Percentiles rank a stretch among this genome's conserved stretches.
These are phyloP conservation scores for Drosophila leontia DNA, from an alignment of 1,140 invertebrate species.

Conservation along the genomic window DNA sequence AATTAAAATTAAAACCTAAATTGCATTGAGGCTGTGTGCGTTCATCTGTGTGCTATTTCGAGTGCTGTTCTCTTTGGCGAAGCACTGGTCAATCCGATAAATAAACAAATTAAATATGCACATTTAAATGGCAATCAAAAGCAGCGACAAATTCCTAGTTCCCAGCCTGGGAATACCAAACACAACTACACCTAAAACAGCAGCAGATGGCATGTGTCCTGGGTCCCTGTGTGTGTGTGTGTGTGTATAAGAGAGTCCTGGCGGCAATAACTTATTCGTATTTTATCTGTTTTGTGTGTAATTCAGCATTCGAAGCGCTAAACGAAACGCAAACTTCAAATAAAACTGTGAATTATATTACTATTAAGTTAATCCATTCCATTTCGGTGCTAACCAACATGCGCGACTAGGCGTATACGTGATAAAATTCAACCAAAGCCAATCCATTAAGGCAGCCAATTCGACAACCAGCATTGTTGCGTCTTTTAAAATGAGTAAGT, in stretches of 20 bases:
- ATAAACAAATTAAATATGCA: constrained; percentile 75
- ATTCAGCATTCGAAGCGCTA: constrained; percentile 43
- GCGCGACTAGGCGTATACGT: constrained; percentile 74
- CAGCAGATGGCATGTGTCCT: constrained; percentile 30
- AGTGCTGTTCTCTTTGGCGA: constrained; percentile 17
- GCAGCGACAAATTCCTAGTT: constrained; percentile 49
- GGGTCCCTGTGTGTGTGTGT: constrained; percentile 8
- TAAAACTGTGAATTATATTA: constrained; percentile 49
- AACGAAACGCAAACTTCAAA: constrained; percentile 41
- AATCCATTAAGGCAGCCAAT: constrained; percentile 12
- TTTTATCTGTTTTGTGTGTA: constrained; percentile 49
- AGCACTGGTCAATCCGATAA: constrained; percentile 37
- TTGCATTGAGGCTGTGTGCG: constrained; percentile 51
- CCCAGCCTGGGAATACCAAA: constrained; percentile 34
- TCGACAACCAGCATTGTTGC: constrained; percentile 25
- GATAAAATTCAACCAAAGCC: constrained; percentile 53
- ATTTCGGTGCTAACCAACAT: constrained; percentile 52
- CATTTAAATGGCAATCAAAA: constrained; percentile 67
- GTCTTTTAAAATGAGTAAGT: constrained; percentile 70
- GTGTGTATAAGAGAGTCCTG: constrained; percentile 28
- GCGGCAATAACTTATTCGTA: constrained; percentile 38
- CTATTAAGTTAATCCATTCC: constrained; percentile 39
- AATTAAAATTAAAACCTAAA: constrained; percentile 62
- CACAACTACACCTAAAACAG: constrained; percentile 42
- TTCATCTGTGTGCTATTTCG: constrained; percentile 3